These are phyloP conservation scores for Calameuta pallipes DNA, from an alignment of 2,888 invertebrate genomes.

Conservation along the genomic window DNA sequence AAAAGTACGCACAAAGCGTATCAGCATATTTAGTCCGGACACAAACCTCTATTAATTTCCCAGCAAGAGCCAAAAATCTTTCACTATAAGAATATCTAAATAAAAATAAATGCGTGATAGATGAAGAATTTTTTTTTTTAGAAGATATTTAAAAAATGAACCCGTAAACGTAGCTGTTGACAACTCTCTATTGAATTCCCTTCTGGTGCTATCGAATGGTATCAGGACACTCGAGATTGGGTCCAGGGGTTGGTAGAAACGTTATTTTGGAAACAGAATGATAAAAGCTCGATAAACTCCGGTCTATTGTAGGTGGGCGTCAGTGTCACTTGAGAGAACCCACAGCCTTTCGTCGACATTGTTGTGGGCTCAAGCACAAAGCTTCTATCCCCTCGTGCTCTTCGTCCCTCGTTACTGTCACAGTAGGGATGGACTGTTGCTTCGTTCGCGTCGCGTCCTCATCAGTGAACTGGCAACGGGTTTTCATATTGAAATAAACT, in stretches of 20 bases:
- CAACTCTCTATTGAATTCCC: too few relatives aligned
- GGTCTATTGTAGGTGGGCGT: slow-evolving; percentile 41
- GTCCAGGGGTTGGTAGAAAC: not conserved
- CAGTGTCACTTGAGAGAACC: slow-evolving; percentile 34
- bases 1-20: too few relatives aligned
- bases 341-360: slow-evolving; percentile 26
- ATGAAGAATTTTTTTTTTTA: too few relatives aligned
- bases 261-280: slow-evolving; percentile 48
- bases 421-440: slow-evolving; percentile 4
- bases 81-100: too few relatives aligned
- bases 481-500: slow-evolving; percentile 5
- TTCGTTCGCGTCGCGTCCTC: not conserved
- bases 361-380: slow-evolving; percentile 41
- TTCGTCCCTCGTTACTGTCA: slow-evolving; percentile 17
- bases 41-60: too few relatives aligned
- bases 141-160: too few relatives aligned
- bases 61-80: too few relatives aligned
- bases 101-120: too few relatives aligned
- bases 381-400: slow-evolving; percentile 24
- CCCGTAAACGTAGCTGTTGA: too few relatives aligned
- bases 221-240: too few relatives aligned
- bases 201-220: too few relatives aligned
- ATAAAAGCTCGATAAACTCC: slow-evolving; percentile 56
- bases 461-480: not conserved
- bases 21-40: too few relatives aligned